Evolutionary conservation across 2,888 invertebrate genomes (phyloP).

Genomic region (Dichetophora obliterata): DNA sequence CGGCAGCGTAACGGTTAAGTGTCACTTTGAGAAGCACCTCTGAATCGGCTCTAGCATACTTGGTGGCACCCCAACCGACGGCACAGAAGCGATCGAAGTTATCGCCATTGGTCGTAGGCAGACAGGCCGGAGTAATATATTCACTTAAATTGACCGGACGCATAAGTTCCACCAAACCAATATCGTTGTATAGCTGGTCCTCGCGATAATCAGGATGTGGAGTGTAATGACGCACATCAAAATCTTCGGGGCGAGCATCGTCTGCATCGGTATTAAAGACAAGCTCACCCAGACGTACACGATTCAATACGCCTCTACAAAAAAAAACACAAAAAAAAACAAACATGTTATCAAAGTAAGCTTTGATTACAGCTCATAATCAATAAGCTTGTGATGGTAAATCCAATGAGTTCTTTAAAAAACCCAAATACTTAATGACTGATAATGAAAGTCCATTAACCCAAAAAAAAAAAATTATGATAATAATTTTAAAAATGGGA

Average conservation of each 20-base stretch:
- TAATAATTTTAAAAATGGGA: too few species aligned
- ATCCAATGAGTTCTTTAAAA: not conserved
- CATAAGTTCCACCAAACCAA: slow-evolving; percentile 71
- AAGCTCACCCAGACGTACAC: slow-evolving; percentile 62
- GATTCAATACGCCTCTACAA: slow-evolving; percentile 56
- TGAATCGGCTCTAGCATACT: slow-evolving; percentile 59
- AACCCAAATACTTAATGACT: not conserved
- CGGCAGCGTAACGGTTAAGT: slow-evolving; percentile 65
- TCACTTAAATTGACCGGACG: slow-evolving; percentile 63
- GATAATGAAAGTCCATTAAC: not conserved
- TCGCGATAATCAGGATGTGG: slow-evolving; percentile 68
- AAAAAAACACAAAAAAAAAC: not conserved
- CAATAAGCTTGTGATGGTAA: not conserved
- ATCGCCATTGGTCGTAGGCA: slow-evolving; percentile 59
- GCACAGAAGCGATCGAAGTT: slow-evolving; percentile 63
- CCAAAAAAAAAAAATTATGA: too few species aligned
- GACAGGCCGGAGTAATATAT: slow-evolving; percentile 70
- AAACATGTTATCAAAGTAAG: not conserved
- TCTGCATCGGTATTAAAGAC: slow-evolving; percentile 59
- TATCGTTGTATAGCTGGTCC: slow-evolving; percentile 71
- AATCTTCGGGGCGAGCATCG: slow-evolving; percentile 62
- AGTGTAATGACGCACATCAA: slow-evolving; percentile 54
- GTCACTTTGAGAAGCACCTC: slow-evolving; percentile 72
- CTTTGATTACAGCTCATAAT: too few species aligned
- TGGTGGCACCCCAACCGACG: slow-evolving; percentile 71